Evolutionary conservation across 2,797 vertebrate species (phyloP), one percentile per base, ranked within the genome.

Genomic region (Sebastes nivosus): DNA sequence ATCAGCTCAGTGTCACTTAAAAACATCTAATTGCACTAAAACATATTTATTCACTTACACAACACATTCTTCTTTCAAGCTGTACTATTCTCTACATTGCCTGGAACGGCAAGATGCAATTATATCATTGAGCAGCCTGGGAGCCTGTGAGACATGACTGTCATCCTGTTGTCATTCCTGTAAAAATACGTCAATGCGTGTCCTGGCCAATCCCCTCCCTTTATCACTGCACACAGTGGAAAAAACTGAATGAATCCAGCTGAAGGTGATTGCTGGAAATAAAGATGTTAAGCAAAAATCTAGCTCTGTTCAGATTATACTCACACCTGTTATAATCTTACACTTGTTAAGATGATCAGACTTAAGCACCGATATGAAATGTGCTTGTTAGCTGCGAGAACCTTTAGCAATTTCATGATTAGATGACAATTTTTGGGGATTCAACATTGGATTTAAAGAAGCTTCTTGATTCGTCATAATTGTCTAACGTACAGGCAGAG

Each of bases 101-200:
- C 76, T 72, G 30, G 27, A 75, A 87, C 20, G 54, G 74, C 50
- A 70, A 52, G 3, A 70, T 63, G 64, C 22, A 75, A 65, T 82
- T 71, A 67, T 59, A 68, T 65, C 67, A 87, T 18, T 42, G 72
- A 77, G 46, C 20, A 71, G 67, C 32, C 42, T 60, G 54, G 27
- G 71, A 79, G 64, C 77, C 77, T 63, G 30, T 42, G 79, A 84
- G 67, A 83, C 77, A 79, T 24, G 58, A 72, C 70, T 63, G 71
- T 55, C 58, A 84, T 83, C 60, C 68, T 67, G 61, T 71, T 61
- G 46, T 84, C 55, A 52, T 73, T 68, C 77, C 61, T 54, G 57
- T 58, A 64, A 85, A 86, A 80, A 79, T 55, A 79, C 27, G 2
- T 75, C 77, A 81, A 12, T 74, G 69, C 64, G 67, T 67, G 67